These are phyloP conservation scores for Resseliella maxima DNA, from an alignment of 2,888 invertebrate species.

Conservation along the genomic window DNA sequence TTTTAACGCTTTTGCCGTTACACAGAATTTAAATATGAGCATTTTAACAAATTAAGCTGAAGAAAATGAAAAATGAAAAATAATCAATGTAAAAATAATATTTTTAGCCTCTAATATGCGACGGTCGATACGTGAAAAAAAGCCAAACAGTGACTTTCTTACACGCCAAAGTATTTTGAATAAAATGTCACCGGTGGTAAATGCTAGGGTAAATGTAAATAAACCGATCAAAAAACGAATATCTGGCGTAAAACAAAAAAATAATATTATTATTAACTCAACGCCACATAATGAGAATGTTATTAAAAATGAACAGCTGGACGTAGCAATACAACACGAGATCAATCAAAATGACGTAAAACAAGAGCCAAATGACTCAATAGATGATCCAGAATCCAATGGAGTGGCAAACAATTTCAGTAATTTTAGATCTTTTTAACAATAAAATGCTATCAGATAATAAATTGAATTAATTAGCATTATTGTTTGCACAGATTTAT, in stretches of 20 bases:
- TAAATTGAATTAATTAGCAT: too few relatives aligned
- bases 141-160: not conserved
- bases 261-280: too few relatives aligned
- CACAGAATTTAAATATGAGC: too few relatives aligned
- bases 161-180: not conserved
- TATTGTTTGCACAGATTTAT: too few relatives aligned
- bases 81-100: not conserved
- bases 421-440: not conserved
- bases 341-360: not conserved
- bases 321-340: not conserved
- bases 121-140: not conserved
- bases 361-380: not conserved
- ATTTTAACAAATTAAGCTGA: too few relatives aligned
- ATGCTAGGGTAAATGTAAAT: too few relatives aligned
- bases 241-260: too few relatives aligned
- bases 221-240: not conserved
- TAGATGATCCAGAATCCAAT: not conserved
- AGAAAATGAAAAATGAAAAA: not conserved
- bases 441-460: too few relatives aligned
- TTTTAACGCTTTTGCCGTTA: too few relatives aligned
- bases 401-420: not conserved
- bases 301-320: not conserved
- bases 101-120: not conserved
- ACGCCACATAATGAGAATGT: too few relatives aligned
- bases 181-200: not conserved